Base-by-base conservation (phyloP, 1,140 invertebrate genomes). In the Tetramorium simillimum region DNA sequence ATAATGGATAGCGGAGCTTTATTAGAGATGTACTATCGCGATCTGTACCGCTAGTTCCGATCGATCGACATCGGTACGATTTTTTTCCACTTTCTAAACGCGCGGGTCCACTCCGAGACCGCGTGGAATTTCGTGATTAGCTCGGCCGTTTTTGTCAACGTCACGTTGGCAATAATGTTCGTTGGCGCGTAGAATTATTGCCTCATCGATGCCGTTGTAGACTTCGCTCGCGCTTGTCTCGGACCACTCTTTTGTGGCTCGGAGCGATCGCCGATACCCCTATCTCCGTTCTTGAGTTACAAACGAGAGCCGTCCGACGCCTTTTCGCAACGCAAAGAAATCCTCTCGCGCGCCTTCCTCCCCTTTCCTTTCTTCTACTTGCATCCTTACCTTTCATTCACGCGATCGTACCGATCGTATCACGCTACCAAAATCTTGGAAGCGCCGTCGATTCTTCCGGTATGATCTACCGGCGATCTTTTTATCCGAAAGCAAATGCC, bases 81-180 rank as follows among this genome's bases (percentile, higher is more conserved):
- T 94, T 94, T 94, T 94, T 92, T 92, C 73, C 89, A 94, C 93
- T 94, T 94, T 94, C 94, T 94, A 94, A 93, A 92, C 69, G 43
- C 86, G 87, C 89, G 53, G 21, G 89, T 88, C 76, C 85, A 90
- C 73, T 53, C 88, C 60, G 90, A 88, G 69, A 80, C 77, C 69
- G 88, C 87, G 77, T 69, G 89, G 91, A 92, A 93, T 94, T 94
- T 93, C 85, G 91, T 91, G 93, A 94, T 94, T 92, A 92, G 91
- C 89, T 90, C 51, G 72, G 40, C n/a, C 16, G 87, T 91, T 93
- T 93, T 92, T 92, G 91, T 91, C 88, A 88, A 85, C 87, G 70
- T 89, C 88, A 65, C 86, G 92, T 94, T 94, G 91, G 93, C 93
- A 93, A 94, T 94, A 94, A 93, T 94, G 93, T 91, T 93, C 94